A percentile compares a stretch with the other conserved stretches of the same genome.
Conservation (phyloP, 2,797 vertebrate genomes). For the Sarcoramphus papa region DNA sequence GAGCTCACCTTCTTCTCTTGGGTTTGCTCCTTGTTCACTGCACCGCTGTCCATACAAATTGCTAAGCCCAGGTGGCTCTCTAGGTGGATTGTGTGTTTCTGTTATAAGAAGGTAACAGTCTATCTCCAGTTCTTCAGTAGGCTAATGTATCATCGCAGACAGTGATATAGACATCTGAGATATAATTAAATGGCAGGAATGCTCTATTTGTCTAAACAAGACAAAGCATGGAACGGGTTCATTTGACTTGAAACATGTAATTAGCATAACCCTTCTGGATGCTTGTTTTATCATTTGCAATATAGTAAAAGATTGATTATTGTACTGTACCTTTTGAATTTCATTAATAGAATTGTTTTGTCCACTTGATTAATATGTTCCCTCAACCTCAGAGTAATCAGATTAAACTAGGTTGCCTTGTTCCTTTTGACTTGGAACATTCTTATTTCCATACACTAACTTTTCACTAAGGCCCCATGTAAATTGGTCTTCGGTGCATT, state of each 20-base stretch:
- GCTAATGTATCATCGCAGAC: slow-evolving; percentile 28
- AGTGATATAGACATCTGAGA: slow-evolving; percentile 34
- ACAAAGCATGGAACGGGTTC: slow-evolving; percentile 41
- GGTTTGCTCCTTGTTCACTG: fast-evolving
- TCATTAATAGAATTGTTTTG: slow-evolving; percentile 68
- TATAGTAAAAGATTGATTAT: slow-evolving; percentile 65
- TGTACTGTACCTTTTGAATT: slow-evolving; percentile 56
- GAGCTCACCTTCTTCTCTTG: background rate
- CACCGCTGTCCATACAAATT: fast-evolving
- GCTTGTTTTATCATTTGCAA: slow-evolving; percentile 68
- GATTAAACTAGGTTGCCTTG: slow-evolving; percentile 24
- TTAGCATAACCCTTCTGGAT: slow-evolving; percentile 67
- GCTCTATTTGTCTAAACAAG: slow-evolving; percentile 56
- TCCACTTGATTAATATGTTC: slow-evolving; percentile 67
- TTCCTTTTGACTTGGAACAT: background rate
- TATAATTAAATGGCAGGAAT: slow-evolving; percentile 36
- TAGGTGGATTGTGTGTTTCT: background rate
- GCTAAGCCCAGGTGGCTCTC: background rate
- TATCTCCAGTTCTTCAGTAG: background rate
- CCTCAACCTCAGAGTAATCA: slow-evolving; percentile 36
- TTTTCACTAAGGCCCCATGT: background rate
- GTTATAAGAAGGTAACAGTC: background rate
- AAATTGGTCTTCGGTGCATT: background rate
- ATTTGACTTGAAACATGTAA: slow-evolving; percentile 61
- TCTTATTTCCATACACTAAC: background rate